These are phyloP conservation scores for Agrochola circellaris DNA, from an alignment of 2,888 invertebrate genomes.

Conservation along the genomic window DNA sequence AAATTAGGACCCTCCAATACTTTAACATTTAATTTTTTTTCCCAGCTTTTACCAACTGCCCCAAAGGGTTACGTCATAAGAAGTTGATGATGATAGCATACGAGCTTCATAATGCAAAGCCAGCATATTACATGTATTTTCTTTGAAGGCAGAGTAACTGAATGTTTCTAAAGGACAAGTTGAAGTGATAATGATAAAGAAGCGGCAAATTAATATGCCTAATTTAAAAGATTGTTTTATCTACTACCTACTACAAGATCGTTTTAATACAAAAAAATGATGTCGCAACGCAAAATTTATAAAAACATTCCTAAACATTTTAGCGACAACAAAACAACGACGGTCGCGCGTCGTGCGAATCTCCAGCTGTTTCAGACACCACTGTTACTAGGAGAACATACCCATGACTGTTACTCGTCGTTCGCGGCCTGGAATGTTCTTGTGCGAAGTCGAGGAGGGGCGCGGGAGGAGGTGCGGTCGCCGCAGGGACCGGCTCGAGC, in stretches of 20 bases:
- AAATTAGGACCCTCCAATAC: background rate
- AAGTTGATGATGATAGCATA: too few species aligned
- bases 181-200: background rate
- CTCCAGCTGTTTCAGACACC: constrained; percentile 86
- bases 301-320: constrained; percentile 19
- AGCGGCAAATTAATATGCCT: background rate
- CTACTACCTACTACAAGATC: background rate
- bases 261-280: constrained; percentile 34
- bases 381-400: constrained; percentile 84
- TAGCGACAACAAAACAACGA: constrained; percentile 33
- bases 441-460: constrained; percentile 86
- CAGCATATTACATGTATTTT: too few species aligned
- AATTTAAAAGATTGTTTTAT: background rate
- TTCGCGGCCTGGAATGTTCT: constrained; percentile 90
- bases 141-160: background rate
- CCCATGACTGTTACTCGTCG: constrained; percentile 88
- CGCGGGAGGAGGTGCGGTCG: constrained; percentile 74
- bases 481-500: constrained; percentile 69
- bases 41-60: too few species aligned
- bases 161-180: background rate
- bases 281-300: background rate
- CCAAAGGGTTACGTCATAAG: too few species aligned
- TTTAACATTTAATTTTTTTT: background rate
- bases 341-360: constrained; percentile 67
- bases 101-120: too few species aligned